Evolutionary conservation across 2,113 vertebrate genomes (phyloP), one percentile per base, ranked within the genome.

Genomic region (Takifugu flavidus): DNA sequence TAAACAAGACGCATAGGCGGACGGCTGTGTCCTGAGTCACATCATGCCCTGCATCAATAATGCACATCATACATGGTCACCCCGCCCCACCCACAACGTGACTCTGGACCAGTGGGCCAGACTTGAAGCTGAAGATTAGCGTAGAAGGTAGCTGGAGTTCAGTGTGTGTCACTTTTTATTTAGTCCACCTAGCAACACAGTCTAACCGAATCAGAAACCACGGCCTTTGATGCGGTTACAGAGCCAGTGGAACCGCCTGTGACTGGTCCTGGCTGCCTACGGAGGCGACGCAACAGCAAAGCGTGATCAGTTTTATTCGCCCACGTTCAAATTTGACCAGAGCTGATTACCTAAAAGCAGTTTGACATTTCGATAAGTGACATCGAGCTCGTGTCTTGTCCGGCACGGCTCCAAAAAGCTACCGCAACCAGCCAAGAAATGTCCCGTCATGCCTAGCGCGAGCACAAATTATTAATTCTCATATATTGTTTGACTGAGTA

Each of bases 21-120:
- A 74, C 79, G 51, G 67, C 79, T 77, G 66, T 56, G 46, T 67
- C 64, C 75, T 82, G 71, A 86, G 13, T 83, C 71, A 75, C 56
- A 56, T 63, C 65, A 68, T 34, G 42, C 53, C 54, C 65, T 49
- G 54, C 53, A 80, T 77, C 25, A 75, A 82, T 75, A 72, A 84
- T 74, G 56, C 44, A 76, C 62, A 71, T 70, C 72, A 70, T 56
- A 78, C 64, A 75, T 50, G 61, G 73, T 69, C 53, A 62, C 26
- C 47, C 58, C 74, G 56, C 42, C 13, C 13, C 39, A 60, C 44
- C 10, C 31, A 20, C 11, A 5, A 57, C 52, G 5, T 27, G n/a
- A 11, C 28, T 52, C 46, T 20, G 31, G 25, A 27, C 13, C 42
- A 8, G n/a, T 14, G 44, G 8, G 15, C 27, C 4, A 6, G 49